phyloP scores from a whole-genome alignment of 2,888 invertebrate genomes.

The Trachelus troglodyta region DNA sequence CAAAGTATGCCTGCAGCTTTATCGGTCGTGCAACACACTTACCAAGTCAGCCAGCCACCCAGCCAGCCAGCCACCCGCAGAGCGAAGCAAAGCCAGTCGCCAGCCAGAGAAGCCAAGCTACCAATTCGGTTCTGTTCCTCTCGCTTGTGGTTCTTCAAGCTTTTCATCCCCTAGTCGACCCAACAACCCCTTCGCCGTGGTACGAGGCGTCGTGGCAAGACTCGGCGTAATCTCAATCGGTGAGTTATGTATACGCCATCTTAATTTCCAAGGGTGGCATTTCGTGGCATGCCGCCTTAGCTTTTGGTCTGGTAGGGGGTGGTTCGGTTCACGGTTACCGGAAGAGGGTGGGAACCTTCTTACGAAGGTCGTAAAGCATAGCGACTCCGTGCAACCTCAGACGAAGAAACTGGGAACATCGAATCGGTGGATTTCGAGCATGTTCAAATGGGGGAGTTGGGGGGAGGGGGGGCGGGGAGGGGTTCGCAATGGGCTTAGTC shows the following conservation, averaged over 20 bases:
- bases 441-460: neutral
- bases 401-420: neutral
- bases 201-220: neutral
- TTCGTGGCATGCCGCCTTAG: neutral
- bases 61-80: neutral
- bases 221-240: constrained; percentile 20
- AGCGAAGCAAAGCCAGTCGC: neutral
- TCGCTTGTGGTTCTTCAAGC: neutral
- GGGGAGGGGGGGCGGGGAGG: too few species aligned
- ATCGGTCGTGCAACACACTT: constrained; percentile 13
- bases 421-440: neutral
- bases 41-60: neutral
- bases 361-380: neutral
- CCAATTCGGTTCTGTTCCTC: neutral
- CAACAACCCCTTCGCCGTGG: neutral
- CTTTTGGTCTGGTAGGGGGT: too few species aligned
- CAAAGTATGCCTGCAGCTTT: constrained; percentile 28
- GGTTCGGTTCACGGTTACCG: neutral
- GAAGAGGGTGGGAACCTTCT: neutral
- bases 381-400: neutral
- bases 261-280: constrained; percentile 16
- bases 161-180: neutral
- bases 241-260: constrained; percentile 20
- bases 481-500: neutral
- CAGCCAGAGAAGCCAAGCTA: neutral